Evolutionary conservation across 2,113 vertebrate species (phyloP), one percentile per base, ranked within the genome.

Genomic region (Actinemys pallida): DNA sequence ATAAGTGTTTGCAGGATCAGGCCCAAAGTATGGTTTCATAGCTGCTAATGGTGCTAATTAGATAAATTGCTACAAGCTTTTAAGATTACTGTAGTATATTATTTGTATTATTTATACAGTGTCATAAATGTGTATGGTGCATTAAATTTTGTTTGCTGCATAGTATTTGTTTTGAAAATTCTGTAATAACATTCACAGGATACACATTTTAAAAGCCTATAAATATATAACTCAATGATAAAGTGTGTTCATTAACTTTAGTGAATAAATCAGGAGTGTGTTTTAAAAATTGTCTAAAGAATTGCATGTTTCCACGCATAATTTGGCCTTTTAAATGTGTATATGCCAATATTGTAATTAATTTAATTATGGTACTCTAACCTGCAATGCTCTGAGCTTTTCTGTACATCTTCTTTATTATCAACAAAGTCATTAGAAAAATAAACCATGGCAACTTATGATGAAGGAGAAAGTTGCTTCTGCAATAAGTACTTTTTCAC

Each of bases 191-290:
- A 90, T 54, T 81, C 90, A 93, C 86, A 84, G 56, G 0, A 87
- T 83, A 29, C 10, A 69, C 10, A 42, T 88, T 94, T 90, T 75
- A 87, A 81, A n/a, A 22, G 6, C 12, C 47, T 81, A 80, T 56
- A 93, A 88, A 90, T 84, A 84, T 47, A 65, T 76, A 87, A 69
- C 10, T 88, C 88, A n/a, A 72, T 79, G 56, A 82, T 90, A 90
- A 92, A 82, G 25, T 57, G 47, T 5, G 35, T 89, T 94, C 20
- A 90, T 87, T 83, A 89, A 42, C 12, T 76, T 86, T 85, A 56
- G 20, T n/a, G 78, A 85, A 83, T 89, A 85, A 91, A 92, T 87
- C 35, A 87, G 16, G 39, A 83, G 65, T 2, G 12, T 83, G 29
- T 56, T 96, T 93, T 0, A 10, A 78, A 93, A 87, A 87, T 62